Base-by-base conservation (phyloP, 2,113 vertebrate genomes). In the Trinectes maculatus region DNA sequence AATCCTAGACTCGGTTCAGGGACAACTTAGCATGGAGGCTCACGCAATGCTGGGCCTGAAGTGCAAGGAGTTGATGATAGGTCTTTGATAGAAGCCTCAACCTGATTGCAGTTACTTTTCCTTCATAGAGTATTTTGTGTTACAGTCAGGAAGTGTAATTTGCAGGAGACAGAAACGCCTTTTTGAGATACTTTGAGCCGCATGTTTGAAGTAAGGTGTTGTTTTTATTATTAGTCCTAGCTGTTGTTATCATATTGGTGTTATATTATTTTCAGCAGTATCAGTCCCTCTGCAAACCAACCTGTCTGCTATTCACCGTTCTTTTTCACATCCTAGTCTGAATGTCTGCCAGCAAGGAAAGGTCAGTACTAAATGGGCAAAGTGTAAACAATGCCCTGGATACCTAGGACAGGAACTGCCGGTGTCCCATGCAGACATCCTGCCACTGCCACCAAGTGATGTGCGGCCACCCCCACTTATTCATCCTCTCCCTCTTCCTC, bases 281-380 rank as follows among this genome's bases (percentile, higher is more conserved):
- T 54, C 49, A 21, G 59, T 63, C 53, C 76, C 44, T 65, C 59
- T 42, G 59, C 57, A 74, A 76, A 78, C 74, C 74, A 21, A 26
- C 47, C 57, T 64, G 66, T 86, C 77, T 86, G 79, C 62, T 77
- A 36, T 53, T 66, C 51, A 42, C 18, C 66, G 37, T 53, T 51
- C 19, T 71, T 77, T 73, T 76, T 57, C 62, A 49, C 66, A 36
- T 68, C 78, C 80, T 55, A 77, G 79, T 62, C 76, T 80, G 81
- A 62, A 5, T 82, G 74, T 84, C 83, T 86, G 85, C 82, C 82
- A 83, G 70, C 71, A 61, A 49, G 33, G 56, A 87, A 85, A 87
- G 83, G 87, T 84, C 87, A 79, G 47, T 16, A 37, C 71, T 83
- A 77, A 89, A 85, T 79, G 66, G 80, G 77, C 25, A 53, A 56